Base-by-base conservation (phyloP, 2,888 invertebrate species). In the Brachylomia viminalis region DNA sequence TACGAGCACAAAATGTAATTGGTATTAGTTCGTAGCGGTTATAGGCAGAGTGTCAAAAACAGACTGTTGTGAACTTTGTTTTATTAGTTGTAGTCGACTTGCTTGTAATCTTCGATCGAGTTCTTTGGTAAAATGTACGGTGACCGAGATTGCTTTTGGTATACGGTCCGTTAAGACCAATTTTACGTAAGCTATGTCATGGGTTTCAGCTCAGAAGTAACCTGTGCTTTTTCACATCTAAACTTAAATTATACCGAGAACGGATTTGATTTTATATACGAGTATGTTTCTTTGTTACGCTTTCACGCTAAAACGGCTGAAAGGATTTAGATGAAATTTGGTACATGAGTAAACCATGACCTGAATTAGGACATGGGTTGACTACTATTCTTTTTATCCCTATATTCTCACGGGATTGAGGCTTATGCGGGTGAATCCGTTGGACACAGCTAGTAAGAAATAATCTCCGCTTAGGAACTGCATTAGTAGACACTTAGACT, bases 1-100 rank as follows among this genome's bases (percentile, higher is more conserved):
- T 84, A 84, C 54, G 75, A 45, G 17, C 52, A 64, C 68, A 67
- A 75, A 82, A 68, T 65, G 38, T 73, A 71, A 82, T 82, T 72
- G 72, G 70, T 78, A 68, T 85, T 58, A 72, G 77, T 72, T 72
- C 47, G 30, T 45, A 56, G 64, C 27, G 54, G 68, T 72, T 68
- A 58, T 58, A 47, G 72, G 68, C 47, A 52, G 49, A 42, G 27
- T 70, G 56, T 79, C 64, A 47, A 69, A 52, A 69, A 42, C 79
- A 69, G 30, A 8, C 65, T n/a, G 68, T 56, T 52, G 23, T n/a
- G n/a, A 66, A 72, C 33, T 66, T 61, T 69, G 45, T 75, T 69
- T 72, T 49, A 64, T 54, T 17, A 30, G 7, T 52, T 64, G 20
- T 54, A 20, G n/a, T 6, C 8, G 1, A 47, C 20, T 30, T 49